Evolutionary conservation across 2,888 invertebrate species (phyloP).

Genomic region (Bombyx huttoni): DNA sequence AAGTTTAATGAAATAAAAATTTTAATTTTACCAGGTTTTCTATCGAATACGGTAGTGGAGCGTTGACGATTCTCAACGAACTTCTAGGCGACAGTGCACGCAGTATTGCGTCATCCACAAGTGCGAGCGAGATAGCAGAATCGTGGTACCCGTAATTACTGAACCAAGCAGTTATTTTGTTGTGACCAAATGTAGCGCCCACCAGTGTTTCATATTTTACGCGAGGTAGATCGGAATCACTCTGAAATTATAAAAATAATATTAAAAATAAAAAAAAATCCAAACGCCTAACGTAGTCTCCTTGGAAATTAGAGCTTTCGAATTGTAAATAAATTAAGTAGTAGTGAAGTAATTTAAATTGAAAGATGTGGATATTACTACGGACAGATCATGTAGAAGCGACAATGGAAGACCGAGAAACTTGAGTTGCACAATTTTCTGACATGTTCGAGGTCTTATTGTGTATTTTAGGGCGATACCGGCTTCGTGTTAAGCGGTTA

Average conservation of each 20-base stretch:
- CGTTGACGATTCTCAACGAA: slow-evolving; percentile 69
- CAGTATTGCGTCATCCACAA: slow-evolving; percentile 76
- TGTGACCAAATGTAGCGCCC: slow-evolving; percentile 67
- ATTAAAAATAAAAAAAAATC: not conserved
- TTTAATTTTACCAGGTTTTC: slow-evolving; percentile 67
- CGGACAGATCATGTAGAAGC: too few species aligned
- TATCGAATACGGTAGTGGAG: slow-evolving; percentile 78
- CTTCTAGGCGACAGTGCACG: slow-evolving; percentile 51
- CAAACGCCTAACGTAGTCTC: too few species aligned
- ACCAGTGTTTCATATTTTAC: slow-evolving; percentile 68
- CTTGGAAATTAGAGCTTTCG: too few species aligned
- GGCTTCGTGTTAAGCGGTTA: too few species aligned
- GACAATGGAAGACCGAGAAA: too few species aligned
- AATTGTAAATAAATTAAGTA: too few species aligned
- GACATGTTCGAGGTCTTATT: too few species aligned
- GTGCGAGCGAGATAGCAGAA: slow-evolving; percentile 77
- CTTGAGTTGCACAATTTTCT: too few species aligned
- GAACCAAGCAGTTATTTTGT: slow-evolving; percentile 76
- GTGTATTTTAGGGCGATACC: too few species aligned
- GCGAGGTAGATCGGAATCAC: slow-evolving; percentile 36
- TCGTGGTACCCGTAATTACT: slow-evolving; percentile 86
- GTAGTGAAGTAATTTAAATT: too few species aligned
- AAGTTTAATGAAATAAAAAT: too few species aligned
- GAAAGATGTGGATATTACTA: too few species aligned
- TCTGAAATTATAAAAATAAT: slow-evolving; percentile 23